Percentiles rank a stretch among this genome's conserved stretches.
Conservation (phyloP, 2,888 invertebrate species). For the Drosophila emarginata region DNA sequence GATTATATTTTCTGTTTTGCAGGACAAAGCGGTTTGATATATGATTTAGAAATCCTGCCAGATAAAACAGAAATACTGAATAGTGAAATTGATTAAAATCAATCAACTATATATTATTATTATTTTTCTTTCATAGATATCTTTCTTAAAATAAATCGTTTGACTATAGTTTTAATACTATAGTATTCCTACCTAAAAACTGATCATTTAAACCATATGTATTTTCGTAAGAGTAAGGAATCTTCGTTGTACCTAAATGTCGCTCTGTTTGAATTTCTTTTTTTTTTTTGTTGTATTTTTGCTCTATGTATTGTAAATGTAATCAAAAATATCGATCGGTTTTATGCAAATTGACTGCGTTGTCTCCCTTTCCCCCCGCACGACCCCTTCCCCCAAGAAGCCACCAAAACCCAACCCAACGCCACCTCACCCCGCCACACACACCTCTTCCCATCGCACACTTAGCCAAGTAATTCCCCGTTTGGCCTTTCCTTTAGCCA, state of each 20-base stretch:
- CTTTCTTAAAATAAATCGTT: background rate
- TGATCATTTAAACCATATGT: background rate
- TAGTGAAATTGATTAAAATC: too few relatives aligned
- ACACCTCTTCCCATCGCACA: background rate
- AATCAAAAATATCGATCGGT: slow-evolving; percentile 81
- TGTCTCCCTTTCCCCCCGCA: slow-evolving; percentile 23
- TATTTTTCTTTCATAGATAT: too few relatives aligned
- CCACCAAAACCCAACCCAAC: background rate
- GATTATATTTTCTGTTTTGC: too few relatives aligned
- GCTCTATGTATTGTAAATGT: slow-evolving; percentile 73
- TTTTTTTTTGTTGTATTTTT: slow-evolving; percentile 34
- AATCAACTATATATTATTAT: too few relatives aligned
- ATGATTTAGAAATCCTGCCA: too few relatives aligned
- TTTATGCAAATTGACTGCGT: slow-evolving; percentile 81
- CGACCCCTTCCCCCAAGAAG: background rate
- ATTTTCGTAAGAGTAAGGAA: background rate
- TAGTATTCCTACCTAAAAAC: background rate
- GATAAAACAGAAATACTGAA: too few relatives aligned
- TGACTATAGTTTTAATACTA: too few relatives aligned
- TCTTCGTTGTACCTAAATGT: background rate
- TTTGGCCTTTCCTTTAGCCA: slow-evolving; percentile 14
- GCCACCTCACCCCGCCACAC: background rate
- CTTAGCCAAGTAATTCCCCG: slow-evolving; percentile 6
- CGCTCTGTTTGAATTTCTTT: slow-evolving; percentile 25
- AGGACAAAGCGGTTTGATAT: too few relatives aligned